phyloP scores from a whole-genome alignment of 1,140 invertebrate genomes.

The Rhopalosiphum padi region DNA sequence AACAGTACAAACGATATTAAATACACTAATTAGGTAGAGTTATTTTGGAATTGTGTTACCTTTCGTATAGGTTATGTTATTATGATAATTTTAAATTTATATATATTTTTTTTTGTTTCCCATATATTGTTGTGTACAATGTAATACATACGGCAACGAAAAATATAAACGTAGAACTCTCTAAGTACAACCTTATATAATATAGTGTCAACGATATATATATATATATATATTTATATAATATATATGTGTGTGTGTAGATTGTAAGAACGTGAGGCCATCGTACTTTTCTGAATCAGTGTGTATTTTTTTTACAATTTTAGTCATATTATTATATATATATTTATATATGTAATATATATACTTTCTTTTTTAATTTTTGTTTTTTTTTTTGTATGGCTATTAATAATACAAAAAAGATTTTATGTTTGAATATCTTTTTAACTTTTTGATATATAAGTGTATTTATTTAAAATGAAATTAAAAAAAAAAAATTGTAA shows the following conservation, averaged over 20 bases:
- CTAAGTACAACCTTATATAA: background rate
- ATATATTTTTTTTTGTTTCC: background rate
- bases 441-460: constrained; percentile 56
- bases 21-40: background rate
- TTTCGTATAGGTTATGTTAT: constrained; percentile 33
- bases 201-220: constrained; percentile 46
- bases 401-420: constrained; percentile 47
- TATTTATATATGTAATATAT: background rate
- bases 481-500: constrained; percentile 55
- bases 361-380: constrained; percentile 38
- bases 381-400: constrained; percentile 39
- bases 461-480: constrained; percentile 54
- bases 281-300: constrained; percentile 54
- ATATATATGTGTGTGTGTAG: background rate
- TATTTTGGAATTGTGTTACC: constrained; percentile 34
- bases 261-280: constrained; percentile 55
- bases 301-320: constrained; percentile 48
- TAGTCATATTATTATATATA: constrained; percentile 39
- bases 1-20: constrained; percentile 21
- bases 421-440: constrained; percentile 46
- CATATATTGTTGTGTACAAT: background rate
- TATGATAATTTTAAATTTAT: constrained; percentile 25
- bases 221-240: too few species aligned
- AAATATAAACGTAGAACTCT: constrained; percentile 10
- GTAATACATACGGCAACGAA: constrained; percentile 15